These are phyloP conservation scores for Odontesthes bonariensis DNA, from an alignment of 2,113 vertebrate species.

Conservation along the genomic window DNA sequence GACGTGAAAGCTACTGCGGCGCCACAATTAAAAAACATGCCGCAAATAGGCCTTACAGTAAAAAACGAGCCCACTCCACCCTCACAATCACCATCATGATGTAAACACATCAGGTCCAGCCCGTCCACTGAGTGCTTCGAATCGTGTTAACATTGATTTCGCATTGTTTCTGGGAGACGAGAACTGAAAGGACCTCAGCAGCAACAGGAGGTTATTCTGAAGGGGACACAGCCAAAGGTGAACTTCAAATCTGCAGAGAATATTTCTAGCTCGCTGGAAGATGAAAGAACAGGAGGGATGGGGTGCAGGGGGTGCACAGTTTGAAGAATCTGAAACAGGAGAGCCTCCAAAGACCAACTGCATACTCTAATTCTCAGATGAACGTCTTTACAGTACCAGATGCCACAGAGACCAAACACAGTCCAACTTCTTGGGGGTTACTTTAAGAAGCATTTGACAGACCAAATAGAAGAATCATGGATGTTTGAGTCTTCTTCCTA, in stretches of 20 bases:
- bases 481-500: too few species aligned
- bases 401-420: too few species aligned
- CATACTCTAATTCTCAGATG: too few species aligned
- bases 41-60: neutral
- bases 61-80: neutral
- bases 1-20: too few species aligned
- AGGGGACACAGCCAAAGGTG: neutral
- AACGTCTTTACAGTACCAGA: too few species aligned
- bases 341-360: too few species aligned
- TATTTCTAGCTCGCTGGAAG: neutral
- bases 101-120: conserved; percentile 1
- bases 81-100: neutral
- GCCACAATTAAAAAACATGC: too few species aligned
- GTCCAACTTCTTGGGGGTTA: too few species aligned
- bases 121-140: conserved; percentile 2
- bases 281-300: neutral
- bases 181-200: conserved; percentile 42
- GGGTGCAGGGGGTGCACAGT: too few species aligned
- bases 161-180: conserved; percentile 34
- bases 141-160: conserved; percentile 43
- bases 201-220: neutral
- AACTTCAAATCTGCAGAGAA: neutral
- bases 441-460: too few species aligned
- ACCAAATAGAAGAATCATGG: too few species aligned
- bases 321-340: too few species aligned